Percentiles rank a stretch among this genome's conserved stretches.
Conservation (phyloP, 1,140 invertebrate species). For the Orchesella cincta region DNA sequence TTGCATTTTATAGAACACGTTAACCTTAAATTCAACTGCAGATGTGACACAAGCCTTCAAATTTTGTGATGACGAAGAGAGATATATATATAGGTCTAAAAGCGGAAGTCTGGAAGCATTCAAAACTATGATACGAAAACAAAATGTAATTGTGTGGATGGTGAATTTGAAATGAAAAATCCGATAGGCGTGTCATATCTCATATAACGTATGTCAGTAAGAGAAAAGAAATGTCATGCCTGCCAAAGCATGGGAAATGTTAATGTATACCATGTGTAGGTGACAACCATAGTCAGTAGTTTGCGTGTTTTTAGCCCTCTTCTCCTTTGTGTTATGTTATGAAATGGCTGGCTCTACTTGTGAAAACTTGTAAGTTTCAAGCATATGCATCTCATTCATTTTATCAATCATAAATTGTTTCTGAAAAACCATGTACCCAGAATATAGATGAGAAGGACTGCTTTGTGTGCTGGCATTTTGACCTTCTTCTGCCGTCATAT, state of each 20-base stretch:
- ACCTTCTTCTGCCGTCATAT: too few species aligned
- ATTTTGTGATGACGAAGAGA: too few species aligned
- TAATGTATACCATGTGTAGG: slow-evolving; percentile 21
- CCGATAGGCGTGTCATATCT: slow-evolving; percentile 26
- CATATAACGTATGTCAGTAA: slow-evolving; percentile 20
- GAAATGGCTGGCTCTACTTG: neutral
- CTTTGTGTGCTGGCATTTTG: too few species aligned
- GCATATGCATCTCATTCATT: neutral
- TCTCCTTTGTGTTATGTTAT: too few species aligned
- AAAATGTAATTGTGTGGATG: neutral
- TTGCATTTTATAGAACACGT: neutral
- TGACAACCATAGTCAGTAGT: neutral
- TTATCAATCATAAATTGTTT: neutral
- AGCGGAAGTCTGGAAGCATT: too few species aligned
- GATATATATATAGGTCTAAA: too few species aligned
- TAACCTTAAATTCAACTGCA: neutral
- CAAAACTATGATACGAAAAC: neutral
- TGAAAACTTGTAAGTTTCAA: neutral
- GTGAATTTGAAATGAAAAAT: slow-evolving; percentile 22
- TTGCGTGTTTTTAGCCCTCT: too few species aligned
- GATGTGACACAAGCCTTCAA: too few species aligned
- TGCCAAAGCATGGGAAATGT: slow-evolving; percentile 29
- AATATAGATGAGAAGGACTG: too few species aligned
- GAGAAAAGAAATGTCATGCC: slow-evolving; percentile 25
- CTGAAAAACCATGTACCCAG: too few species aligned